Evolutionary conservation across 1,140 invertebrate species (phyloP).

Genomic region (honey bee (Apis mellifera)): Amel_HAv3.1 CM009932.2:1729501-1730000

Average conservation of each 20-base stretch:
- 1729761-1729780: constrained; percentile 52
- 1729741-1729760: constrained; percentile 51
- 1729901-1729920: constrained; percentile 26
- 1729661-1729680: constrained; percentile 32
- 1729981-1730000: constrained; percentile 29
- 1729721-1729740: constrained; percentile 43
- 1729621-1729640: constrained; percentile 67
- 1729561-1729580: constrained; percentile 47
- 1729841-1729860: constrained; percentile 25
- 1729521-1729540: constrained; percentile 55
- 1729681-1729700: constrained; percentile 29
- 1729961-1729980: constrained; percentile 49
- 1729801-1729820: constrained; percentile 12
- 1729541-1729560: constrained; percentile 63
- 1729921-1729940: constrained; percentile 58
- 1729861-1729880: constrained; percentile 34
- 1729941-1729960: constrained; percentile 56
- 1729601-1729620: constrained; percentile 51
- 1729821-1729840: constrained; percentile 20
- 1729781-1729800: constrained; percentile 40
- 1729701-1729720: constrained; percentile 48
- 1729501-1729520: constrained; percentile 65
- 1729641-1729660: constrained; percentile 42
- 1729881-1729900: constrained; percentile 3
- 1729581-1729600: constrained; percentile 32